A percentile compares a stretch with the other conserved stretches of the same genome.
These are phyloP conservation scores for Napeogenes sylphis DNA, from an alignment of 2,888 invertebrate species.

Conservation along the genomic window DNA sequence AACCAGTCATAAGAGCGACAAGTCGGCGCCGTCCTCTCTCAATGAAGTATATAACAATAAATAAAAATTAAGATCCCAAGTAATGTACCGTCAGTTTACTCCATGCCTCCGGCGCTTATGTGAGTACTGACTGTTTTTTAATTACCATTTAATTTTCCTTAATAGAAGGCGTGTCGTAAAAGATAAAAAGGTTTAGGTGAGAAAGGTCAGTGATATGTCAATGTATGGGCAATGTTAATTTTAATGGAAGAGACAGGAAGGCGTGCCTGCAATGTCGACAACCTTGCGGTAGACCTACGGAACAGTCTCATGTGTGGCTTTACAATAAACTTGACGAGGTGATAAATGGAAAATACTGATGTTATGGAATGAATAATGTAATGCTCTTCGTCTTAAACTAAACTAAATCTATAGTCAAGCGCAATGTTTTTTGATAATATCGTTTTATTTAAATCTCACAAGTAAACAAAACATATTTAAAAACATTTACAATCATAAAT, in stretches of 20 bases:
- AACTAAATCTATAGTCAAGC: no score
- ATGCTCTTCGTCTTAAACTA: no score
- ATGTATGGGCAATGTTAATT: conserved; percentile 14
- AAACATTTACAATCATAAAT: no score
- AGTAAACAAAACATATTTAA: no score
- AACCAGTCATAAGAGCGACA: conserved; percentile 74
- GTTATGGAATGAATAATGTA: neutral
- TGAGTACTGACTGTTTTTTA: conserved; percentile 21
- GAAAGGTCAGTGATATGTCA: conserved; percentile 25
- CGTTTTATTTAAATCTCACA: no score
- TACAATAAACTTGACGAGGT: neutral
- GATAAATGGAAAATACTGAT: neutral
- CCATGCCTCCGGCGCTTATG: conserved; percentile 16
- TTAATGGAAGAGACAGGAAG: conserved; percentile 27
- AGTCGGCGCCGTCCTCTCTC: conserved; percentile 52
- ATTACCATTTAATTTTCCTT: conserved; percentile 13
- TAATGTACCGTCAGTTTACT: conserved; percentile 39
- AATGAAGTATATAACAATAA: conserved; percentile 69
- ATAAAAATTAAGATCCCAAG: conserved; percentile 60
- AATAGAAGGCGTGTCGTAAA: neutral
- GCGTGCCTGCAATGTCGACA: conserved; percentile 41
- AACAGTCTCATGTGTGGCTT: neutral
- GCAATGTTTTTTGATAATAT: no score
- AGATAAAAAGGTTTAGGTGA: conserved; percentile 9
- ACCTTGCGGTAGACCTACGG: conserved; percentile 39